phyloP scores from a whole-genome alignment of 23 tunicate genomes.

The Oikopleura dioica region DNA sequence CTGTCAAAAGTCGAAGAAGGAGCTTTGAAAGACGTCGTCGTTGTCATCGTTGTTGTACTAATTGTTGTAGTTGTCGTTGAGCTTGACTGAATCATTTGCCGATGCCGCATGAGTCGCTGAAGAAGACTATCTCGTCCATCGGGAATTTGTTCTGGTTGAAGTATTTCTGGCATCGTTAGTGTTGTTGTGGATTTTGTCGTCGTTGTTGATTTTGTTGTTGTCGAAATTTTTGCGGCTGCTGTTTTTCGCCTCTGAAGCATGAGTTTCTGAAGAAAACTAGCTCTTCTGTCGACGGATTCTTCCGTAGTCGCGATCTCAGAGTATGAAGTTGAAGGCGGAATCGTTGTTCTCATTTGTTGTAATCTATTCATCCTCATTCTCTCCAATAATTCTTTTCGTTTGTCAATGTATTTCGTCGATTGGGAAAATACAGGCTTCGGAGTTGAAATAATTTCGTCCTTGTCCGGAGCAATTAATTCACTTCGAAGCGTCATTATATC shows the following conservation, averaged over 20 bases:
- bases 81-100: no score
- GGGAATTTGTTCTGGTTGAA: neutral
- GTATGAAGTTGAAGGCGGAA: neutral
- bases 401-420: neutral
- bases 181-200: neutral
- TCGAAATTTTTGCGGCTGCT: neutral
- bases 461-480: neutral
- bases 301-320: no score
- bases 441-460: neutral
- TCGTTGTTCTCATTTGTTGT: neutral
- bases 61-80: neutral
- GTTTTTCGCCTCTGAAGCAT: neutral
- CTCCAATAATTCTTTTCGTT: neutral
- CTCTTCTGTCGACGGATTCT: neutral
- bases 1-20: neutral
- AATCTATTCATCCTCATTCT: neutral
- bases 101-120: no score
- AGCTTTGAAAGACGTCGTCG: neutral
- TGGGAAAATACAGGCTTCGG: neutral
- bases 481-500: conserved; percentile 3
- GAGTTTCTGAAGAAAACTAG: neutral
- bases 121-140: no score
- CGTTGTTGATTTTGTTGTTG: neutral
- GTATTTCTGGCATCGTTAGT: neutral
- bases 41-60: neutral